Percentiles rank a stretch among this genome's conserved stretches.
phyloP scores from a whole-genome alignment of 2,113 vertebrate species.

The Myodes glareolus region DNA sequence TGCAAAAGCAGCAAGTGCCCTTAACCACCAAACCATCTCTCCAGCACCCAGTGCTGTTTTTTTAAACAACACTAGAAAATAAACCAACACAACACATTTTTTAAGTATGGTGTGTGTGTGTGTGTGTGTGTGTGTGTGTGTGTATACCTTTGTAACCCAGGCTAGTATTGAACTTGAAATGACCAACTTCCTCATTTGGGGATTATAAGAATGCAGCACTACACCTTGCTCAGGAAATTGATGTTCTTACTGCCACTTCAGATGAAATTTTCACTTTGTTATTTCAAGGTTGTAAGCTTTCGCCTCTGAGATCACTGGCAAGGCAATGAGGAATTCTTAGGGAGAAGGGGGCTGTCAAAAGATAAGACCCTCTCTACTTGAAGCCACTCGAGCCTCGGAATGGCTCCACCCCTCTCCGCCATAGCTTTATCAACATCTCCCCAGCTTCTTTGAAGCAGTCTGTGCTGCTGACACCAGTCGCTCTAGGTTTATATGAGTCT shows the following conservation, averaged over 20 bases:
- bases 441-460: background rate
- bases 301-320: background rate
- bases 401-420: background rate
- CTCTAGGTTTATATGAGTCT: conserved; percentile 53
- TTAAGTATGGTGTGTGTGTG: background rate
- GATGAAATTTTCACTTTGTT: background rate
- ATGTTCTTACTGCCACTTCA: background rate
- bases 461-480: conserved; percentile 11
- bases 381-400: background rate
- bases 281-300: background rate
- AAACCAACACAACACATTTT: background rate
- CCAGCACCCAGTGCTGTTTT: background rate
- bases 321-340: background rate
- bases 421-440: background rate
- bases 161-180: background rate
- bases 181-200: background rate
- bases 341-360: background rate
- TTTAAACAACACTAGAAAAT: background rate
- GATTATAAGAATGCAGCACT: background rate
- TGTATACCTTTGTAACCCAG: background rate
- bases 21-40: background rate
- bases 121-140: background rate
- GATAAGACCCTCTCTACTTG: background rate
- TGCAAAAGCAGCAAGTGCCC: background rate
- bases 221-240: background rate